phyloP scores from a whole-genome alignment of 2,113 vertebrate species.

The Capricornis sumatraensis region DNA sequence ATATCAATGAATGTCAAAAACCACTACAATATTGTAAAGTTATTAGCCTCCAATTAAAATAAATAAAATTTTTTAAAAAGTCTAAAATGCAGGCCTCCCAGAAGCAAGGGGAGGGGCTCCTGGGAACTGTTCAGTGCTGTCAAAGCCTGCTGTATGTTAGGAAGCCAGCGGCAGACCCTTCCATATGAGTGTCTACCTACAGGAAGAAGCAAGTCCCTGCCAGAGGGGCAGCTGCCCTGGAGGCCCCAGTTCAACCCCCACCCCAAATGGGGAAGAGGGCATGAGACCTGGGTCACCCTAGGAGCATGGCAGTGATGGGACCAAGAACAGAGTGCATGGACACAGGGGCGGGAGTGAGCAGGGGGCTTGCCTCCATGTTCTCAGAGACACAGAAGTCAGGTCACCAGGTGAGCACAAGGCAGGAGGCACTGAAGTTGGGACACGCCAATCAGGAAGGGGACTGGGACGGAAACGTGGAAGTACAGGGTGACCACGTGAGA shows the following conservation, averaged over 20 bases:
- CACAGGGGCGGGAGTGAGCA: too few relatives aligned
- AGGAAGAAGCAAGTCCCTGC: background rate
- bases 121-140: background rate
- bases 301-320: fast-evolving
- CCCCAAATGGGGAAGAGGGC: too few relatives aligned
- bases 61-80: background rate
- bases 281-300: fast-evolving
- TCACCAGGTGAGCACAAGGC: background rate
- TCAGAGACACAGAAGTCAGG: background rate
- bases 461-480: background rate
- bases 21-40: background rate
- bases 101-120: fast-evolving
- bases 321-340: fast-evolving
- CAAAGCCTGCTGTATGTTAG: background rate
- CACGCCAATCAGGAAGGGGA: background rate
- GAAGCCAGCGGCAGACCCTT: background rate
- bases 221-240: background rate
- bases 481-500: background rate
- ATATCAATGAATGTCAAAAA: too few relatives aligned
- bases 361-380: background rate
- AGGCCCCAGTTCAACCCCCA: background rate
- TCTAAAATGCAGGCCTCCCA: background rate
- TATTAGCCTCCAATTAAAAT: background rate
- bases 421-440: background rate
- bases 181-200: background rate